Evolutionary conservation across 2,888 invertebrate genomes (phyloP), one percentile per base, ranked within the genome.

Genomic region (Gandaritis pyraliata): DNA sequence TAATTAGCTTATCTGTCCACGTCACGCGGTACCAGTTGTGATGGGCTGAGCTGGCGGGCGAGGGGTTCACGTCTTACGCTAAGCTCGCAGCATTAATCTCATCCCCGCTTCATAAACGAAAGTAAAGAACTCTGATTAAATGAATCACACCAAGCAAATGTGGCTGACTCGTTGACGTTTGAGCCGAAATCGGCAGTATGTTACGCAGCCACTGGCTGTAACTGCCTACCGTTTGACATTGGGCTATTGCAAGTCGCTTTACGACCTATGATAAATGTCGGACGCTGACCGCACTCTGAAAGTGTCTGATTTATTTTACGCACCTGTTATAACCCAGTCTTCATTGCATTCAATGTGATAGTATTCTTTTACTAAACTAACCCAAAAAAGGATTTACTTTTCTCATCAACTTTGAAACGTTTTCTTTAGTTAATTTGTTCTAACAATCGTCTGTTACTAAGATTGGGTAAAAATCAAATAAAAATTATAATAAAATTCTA

Each of bases 1-100:
- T 87, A 89, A 89, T 88, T 88, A 89, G 85, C 88, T 89, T 89
- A 89, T 89, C 90, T 87, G 82, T 85, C 78, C 76, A 74, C 82
- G 85, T 87, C 87, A 88, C 85, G 84, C 77, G 74, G 71, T 69
- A 66, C 72, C 73, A 62, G 72, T 72, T 69, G 69, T 72, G 68
- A 72, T 62, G 71, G 74, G 73, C 72, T 63, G 63, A 66, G 69
- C 67, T 57, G 69, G 68, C 70, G 66, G 64, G 66, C 69, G 67
- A 70, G 68, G 71, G 76, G 77, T 77, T 81, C 80, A 76, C 82
- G 81, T 84, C 85, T 85, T 81, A 81, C 80, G 80, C 75, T 85
- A 85, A 85, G 81, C 85, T 77, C 73, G 71, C 78, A 77, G 80
- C 83, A 83, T 83, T 87, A 86, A 88, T 89, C 86, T 87, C 76